These are phyloP conservation scores for Sebastes iracundus DNA, from an alignment of 2,797 vertebrate species.

Conservation along the genomic window DNA sequence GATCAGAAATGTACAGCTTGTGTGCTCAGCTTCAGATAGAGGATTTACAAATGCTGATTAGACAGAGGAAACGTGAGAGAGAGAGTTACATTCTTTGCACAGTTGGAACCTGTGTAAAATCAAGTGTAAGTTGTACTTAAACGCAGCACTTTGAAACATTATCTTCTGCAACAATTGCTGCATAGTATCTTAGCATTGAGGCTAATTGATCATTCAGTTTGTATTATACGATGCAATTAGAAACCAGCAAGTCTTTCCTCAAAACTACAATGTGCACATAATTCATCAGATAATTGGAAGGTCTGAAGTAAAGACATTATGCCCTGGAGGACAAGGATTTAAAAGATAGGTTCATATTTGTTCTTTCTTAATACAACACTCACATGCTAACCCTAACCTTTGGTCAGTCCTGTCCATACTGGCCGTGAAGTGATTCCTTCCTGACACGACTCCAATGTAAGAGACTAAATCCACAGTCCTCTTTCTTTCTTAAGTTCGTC, in stretches of 20 bases:
- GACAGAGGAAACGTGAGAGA: neutral
- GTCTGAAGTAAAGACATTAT: neutral
- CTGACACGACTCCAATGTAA: neutral
- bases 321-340: neutral
- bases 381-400: neutral
- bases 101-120: neutral
- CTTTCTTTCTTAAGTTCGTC: neutral
- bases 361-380: neutral
- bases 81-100: neutral
- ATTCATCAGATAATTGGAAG: neutral
- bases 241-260: neutral
- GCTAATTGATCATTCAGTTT: neutral
- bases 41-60: constrained; percentile 18
- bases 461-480: neutral
- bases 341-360: neutral
- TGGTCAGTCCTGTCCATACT: neutral
- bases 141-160: neutral
- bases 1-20: constrained; percentile 43
- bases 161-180: neutral
- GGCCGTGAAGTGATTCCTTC: neutral
- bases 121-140: neutral
- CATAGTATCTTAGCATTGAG: neutral
- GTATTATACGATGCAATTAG: neutral
- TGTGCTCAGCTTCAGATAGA: constrained; percentile 29
- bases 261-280: neutral